Conservation (phyloP, 2,797 vertebrate genomes). For the Serranus cabrilla region DNA sequence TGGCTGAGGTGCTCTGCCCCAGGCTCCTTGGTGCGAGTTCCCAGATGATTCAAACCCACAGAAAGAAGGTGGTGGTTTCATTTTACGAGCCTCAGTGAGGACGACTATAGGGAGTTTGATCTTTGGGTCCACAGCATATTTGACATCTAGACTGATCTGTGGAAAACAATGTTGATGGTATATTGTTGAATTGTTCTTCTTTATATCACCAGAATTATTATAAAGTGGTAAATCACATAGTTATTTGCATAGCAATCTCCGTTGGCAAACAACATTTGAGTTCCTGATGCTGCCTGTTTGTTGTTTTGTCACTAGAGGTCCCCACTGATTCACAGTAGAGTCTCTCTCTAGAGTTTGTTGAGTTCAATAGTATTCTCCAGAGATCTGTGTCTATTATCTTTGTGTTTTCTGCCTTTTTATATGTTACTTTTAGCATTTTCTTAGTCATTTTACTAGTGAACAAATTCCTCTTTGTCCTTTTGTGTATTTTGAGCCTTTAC, state of each 20-base stretch:
- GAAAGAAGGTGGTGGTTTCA: constrained; percentile 8
- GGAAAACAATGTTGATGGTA: not conserved
- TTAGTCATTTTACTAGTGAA: not conserved
- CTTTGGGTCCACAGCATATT: constrained; percentile 72
- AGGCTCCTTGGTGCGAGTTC: constrained; percentile 16
- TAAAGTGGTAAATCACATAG: not conserved
- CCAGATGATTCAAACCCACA: constrained; percentile 43
- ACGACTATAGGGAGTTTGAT: constrained; percentile 82
- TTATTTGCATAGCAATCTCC: no score
- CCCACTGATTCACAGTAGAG: not conserved
- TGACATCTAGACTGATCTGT: constrained; percentile 79
- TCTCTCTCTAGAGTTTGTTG: not conserved
- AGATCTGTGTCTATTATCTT: not conserved
- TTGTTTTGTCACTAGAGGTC: constrained; percentile 44
- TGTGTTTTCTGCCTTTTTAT: not conserved
- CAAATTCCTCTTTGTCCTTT: not conserved
- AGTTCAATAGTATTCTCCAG: not conserved
- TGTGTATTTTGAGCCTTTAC: not conserved
- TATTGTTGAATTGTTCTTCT: not conserved
- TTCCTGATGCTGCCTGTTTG: not conserved
- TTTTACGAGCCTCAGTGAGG: constrained; percentile 38
- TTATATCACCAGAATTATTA: not conserved
- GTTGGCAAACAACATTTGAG: not conserved
- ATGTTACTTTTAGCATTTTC: not conserved
- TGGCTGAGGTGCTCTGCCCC: constrained; percentile 15